Evolutionary conservation across 2,113 vertebrate species (phyloP).

Genomic region (Rhinichthys klamathensis): DNA sequence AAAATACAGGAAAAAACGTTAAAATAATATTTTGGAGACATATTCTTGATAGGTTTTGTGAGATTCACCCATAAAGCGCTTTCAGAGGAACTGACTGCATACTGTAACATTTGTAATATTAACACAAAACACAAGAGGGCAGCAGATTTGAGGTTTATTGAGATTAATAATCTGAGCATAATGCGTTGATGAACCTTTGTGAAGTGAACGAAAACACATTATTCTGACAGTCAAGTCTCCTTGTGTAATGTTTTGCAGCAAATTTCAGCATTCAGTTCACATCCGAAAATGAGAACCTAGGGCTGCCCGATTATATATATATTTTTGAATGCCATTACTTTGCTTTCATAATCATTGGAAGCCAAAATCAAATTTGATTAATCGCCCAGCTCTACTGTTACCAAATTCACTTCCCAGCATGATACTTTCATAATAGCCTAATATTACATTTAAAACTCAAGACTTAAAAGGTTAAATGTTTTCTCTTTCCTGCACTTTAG

Average conservation of each 20-base stretch:
- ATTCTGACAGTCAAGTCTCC: not conserved
- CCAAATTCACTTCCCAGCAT: not conserved
- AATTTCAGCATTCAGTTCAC: not conserved
- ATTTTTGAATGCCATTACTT: not conserved
- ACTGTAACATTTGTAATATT: not conserved
- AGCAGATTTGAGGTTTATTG: conserved; percentile 22
- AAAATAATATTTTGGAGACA: not conserved
- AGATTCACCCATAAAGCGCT: not conserved
- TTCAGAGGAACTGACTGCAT: not conserved
- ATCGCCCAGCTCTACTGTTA: not conserved
- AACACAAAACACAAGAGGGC: conserved; percentile 42
- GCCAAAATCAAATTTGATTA: not conserved
- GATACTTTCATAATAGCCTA: not conserved
- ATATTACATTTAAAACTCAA: not conserved
- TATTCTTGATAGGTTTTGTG: not conserved
- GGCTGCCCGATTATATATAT: not conserved
- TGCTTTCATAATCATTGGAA: not conserved
- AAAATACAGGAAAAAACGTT: not conserved
- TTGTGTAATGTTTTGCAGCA: not conserved
- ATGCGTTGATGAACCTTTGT: not conserved
- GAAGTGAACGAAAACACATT: not conserved
- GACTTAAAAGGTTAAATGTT: not conserved
- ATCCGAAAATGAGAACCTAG: not conserved
- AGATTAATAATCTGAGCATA: not conserved
- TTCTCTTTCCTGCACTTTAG: conserved; percentile 69